phyloP scores from a whole-genome alignment of 2,113 vertebrate genomes.

The Bombycilla garrulus region DNA sequence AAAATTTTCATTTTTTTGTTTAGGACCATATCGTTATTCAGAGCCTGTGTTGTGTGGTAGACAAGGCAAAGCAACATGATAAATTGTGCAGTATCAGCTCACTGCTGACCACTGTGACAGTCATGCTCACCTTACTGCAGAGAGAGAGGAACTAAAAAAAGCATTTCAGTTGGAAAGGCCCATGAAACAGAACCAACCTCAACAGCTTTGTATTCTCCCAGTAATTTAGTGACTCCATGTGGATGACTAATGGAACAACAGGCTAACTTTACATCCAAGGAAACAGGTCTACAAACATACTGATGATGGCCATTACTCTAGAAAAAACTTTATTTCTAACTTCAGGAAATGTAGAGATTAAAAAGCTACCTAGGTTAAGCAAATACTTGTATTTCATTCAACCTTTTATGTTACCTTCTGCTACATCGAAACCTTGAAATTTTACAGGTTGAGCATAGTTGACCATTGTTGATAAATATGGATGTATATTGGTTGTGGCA shows the following conservation, averaged over 20 bases:
- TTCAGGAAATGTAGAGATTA: neutral
- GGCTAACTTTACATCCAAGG: neutral
- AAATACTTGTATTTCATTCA: constrained; percentile 55
- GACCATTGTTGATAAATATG: constrained; percentile 95
- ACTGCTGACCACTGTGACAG: neutral
- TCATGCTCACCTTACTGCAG: neutral
- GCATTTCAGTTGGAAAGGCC: neutral
- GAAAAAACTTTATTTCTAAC: neutral
- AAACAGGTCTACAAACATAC: neutral
- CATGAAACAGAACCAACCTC: neutral
- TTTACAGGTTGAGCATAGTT: constrained; percentile 99
- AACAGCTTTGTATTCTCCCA: neutral
- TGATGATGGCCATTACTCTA: neutral
- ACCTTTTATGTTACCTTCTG: constrained; percentile 86
- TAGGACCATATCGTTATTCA: neutral
- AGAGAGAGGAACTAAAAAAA: neutral
- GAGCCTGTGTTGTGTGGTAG: neutral
- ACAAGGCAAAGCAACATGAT: neutral
- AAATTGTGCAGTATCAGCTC: neutral
- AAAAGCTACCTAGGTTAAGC: constrained; percentile 42
- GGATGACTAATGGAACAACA: constrained; percentile 55
- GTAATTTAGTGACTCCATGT: constrained; percentile 70
- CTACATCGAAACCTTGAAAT: constrained; percentile 94
- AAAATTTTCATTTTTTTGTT: neutral
- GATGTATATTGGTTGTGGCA: constrained; percentile 98